Evolutionary conservation across 2,797 vertebrate species (phyloP), one percentile per base, ranked within the genome.

Genomic region (Danio kyathit): DNA sequence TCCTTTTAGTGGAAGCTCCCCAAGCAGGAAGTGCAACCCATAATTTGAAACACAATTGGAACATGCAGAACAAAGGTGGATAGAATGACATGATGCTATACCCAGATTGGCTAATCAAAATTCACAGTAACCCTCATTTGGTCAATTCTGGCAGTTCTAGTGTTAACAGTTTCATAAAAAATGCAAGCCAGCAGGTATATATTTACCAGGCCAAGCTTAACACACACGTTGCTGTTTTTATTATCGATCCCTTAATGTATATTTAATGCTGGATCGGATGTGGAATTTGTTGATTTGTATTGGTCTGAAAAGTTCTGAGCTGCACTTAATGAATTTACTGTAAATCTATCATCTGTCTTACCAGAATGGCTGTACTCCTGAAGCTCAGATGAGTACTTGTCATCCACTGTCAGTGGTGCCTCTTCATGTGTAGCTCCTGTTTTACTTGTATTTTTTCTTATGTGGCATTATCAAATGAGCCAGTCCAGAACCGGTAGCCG

Each of bases 201-300:
- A 48, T 77, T 51, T 60, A 51, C 63, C 12, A 12, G 48, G n/a
- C n/a, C n/a, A 49, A 49, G 9, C 11, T 56, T 71, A 64, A 77
- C 74, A 48, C n/a, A 38, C 4, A 16, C 12, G 4, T 17, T 48
- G 65, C 48, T 63, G 17, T 19, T 65, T 82, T 66, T 54, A 49
- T 60, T 66, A 73, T 78, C 57, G 51, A 66, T 43, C 54, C 17
- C n/a, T 60, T 74, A 59, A 60, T 78, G 61, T 17, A n/a, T 40
- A 49, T 59, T 75, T 69, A 79, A 51, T 79, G 56, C 6, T 51
- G n/a, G 56, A 79, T 71, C 29, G 44, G 76, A 70, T 79, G 66
- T 71, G n/a, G 11, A 79, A 71, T 70, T 61, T 71, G 10, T 12
- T 51, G 46, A 19, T 79, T 61, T 41, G 9, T 43, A 60, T 70